These are phyloP conservation scores for Podotricha telesiphe DNA, from an alignment of 2,888 invertebrate species.

Conservation along the genomic window DNA sequence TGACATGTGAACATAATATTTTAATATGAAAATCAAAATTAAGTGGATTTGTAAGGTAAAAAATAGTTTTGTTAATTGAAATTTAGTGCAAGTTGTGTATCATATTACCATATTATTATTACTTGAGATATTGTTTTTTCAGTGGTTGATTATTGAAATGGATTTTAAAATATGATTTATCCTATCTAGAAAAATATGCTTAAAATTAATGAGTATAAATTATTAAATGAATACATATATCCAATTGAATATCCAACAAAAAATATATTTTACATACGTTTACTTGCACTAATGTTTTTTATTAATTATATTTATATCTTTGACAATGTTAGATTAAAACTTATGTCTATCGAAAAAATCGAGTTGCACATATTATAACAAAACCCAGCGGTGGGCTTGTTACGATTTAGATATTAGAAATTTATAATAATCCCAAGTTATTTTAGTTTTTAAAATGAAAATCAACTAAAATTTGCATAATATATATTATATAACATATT, in stretches of 20 bases:
- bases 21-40: background rate
- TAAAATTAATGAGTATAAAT: no score
- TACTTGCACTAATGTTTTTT: no score
- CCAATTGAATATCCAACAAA: no score
- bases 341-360: no score
- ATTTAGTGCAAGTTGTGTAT: slow-evolving; percentile 7
- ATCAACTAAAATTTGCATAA: background rate
- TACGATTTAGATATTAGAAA: background rate
- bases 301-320: no score
- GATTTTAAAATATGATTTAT: no score
- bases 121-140: background rate
- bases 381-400: background rate
- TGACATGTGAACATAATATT: background rate
- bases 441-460: slow-evolving; percentile 6
- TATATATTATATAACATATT: background rate
- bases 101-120: no score
- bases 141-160: background rate
- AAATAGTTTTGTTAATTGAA: background rate
- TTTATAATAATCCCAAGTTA: slow-evolving; percentile 7
- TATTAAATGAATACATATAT: no score
- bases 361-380: no score
- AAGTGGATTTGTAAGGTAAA: background rate
- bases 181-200: no score
- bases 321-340: no score
- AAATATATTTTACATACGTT: no score